Evolutionary conservation across 2,888 invertebrate species (phyloP).

Genomic region (Lasioglossum zephyrum): DNA sequence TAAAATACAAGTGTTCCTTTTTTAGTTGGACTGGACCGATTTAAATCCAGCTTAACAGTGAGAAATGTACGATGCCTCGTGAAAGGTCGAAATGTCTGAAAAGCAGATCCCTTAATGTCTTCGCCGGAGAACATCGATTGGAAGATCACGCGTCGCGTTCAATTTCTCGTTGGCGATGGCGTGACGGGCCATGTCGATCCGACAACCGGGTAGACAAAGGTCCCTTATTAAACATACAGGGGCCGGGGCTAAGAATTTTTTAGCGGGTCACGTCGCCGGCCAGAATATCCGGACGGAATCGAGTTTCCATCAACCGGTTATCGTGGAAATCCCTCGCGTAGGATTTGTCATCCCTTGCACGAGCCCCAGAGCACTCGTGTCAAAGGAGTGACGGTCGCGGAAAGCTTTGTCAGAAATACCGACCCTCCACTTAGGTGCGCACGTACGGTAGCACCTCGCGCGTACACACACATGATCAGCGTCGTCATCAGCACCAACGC

Average conservation of each 20-base stretch:
- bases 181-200: neutral
- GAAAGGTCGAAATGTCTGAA: neutral
- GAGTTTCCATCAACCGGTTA: constrained; percentile 63
- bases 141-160: neutral
- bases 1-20: neutral
- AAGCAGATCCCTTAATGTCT: neutral
- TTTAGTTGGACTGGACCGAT: neutral
- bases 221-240: constrained; percentile 51
- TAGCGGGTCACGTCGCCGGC: constrained; percentile 32
- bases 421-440: constrained; percentile 67
- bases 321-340: constrained; percentile 63
- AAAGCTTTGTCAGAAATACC: constrained; percentile 73
- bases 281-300: constrained; percentile 51
- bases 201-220: constrained; percentile 4
- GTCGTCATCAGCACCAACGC: neutral
- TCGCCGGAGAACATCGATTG: neutral
- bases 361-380: constrained; percentile 55
- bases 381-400: constrained; percentile 73
- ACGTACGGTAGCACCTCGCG: constrained; percentile 54
- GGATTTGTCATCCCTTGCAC: constrained; percentile 66
- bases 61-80: neutral
- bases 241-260: constrained; percentile 48
- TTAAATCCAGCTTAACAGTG: neutral
- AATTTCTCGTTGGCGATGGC: constrained; percentile 3
- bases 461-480: constrained; percentile 25